Conservation (phyloP, 2,888 invertebrate genomes). For the Stenurella melanura region DNA sequence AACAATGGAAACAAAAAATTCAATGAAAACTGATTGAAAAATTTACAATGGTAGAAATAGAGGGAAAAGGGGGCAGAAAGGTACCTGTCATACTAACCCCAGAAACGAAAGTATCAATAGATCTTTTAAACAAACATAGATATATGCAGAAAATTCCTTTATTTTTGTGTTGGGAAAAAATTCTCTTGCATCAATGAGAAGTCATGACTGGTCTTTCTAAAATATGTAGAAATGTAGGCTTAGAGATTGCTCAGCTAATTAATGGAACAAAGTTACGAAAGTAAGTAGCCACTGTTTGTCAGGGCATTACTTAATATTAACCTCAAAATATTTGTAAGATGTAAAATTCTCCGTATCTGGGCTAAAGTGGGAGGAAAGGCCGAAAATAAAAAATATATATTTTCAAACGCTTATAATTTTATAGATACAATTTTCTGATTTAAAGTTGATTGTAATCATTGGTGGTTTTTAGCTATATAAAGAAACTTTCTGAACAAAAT, state of each 20-base stretch:
- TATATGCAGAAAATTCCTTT: constrained; percentile 44
- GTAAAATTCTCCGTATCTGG: no score
- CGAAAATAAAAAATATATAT: no score
- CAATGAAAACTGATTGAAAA: constrained; percentile 46
- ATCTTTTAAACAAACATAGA: constrained; percentile 37
- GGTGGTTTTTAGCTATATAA: no score
- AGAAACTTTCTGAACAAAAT: no score
- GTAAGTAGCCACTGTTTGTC: constrained; percentile 58
- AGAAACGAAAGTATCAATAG: constrained; percentile 45
- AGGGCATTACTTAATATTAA: constrained; percentile 8
- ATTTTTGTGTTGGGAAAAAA: constrained; percentile 47
- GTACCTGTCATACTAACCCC: constrained; percentile 52
- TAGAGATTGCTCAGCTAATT: constrained; percentile 42
- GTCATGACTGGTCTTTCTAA: constrained; percentile 47
- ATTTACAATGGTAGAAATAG: constrained; percentile 47
- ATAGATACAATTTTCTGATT: no score
- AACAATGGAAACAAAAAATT: constrained; percentile 49
- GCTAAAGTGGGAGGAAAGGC: no score
- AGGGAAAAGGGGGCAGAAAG: constrained; percentile 49
- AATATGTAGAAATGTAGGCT: constrained; percentile 40
- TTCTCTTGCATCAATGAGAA: constrained; percentile 34
- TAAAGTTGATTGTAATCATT: no score
- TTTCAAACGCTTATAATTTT: no score
- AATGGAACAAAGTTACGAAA: constrained; percentile 55
- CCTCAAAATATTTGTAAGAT: no score